Conservation (phyloP, 2,797 vertebrate genomes). For the Ptychadena robeensis region DNA sequence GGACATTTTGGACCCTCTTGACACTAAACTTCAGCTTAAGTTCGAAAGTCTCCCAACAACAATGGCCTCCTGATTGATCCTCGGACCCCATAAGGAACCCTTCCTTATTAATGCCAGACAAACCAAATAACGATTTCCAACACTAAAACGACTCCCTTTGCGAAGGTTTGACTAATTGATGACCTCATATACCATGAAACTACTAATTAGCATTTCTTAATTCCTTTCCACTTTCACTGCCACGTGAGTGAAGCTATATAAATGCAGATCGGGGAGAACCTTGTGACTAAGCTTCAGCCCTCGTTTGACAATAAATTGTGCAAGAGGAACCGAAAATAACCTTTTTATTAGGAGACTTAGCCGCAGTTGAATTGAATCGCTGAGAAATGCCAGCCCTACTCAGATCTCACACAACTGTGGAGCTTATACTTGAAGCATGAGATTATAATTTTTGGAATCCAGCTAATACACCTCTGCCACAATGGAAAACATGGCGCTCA, state of each 20-base stretch:
- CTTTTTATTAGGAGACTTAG: slow-evolving; percentile 60
- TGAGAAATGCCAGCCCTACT: slow-evolving; percentile 31
- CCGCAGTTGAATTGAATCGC: slow-evolving; percentile 49
- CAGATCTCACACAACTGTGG: slow-evolving; percentile 1
- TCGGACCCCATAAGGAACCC: slow-evolving; percentile 9
- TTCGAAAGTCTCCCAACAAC: background rate
- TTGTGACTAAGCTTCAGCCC: slow-evolving; percentile 50
- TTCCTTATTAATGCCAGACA: slow-evolving; percentile 37
- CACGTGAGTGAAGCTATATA: slow-evolving; percentile 54
- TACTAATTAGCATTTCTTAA: slow-evolving; percentile 54
- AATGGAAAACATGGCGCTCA: background rate
- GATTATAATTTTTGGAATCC: slow-evolving; percentile 6
- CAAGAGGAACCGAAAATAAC: slow-evolving; percentile 61
- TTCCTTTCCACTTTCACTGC: slow-evolving; percentile 42
- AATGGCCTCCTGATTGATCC: background rate
- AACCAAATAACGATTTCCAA: slow-evolving; percentile 34
- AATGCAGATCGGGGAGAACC: slow-evolving; percentile 51
- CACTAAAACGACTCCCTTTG: slow-evolving; percentile 26
- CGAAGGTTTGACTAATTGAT: slow-evolving; percentile 57
- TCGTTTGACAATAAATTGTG: slow-evolving; percentile 62
- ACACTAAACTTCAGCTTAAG: background rate
- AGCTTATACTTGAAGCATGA: slow-evolving; percentile 20
- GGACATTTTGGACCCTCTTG: background rate
- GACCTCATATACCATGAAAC: slow-evolving; percentile 59
- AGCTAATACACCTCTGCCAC: background rate